These are phyloP conservation scores for Caenorhabditis remanei DNA, from an alignment of 1,140 invertebrate genomes.

Conservation along the genomic window DNA sequence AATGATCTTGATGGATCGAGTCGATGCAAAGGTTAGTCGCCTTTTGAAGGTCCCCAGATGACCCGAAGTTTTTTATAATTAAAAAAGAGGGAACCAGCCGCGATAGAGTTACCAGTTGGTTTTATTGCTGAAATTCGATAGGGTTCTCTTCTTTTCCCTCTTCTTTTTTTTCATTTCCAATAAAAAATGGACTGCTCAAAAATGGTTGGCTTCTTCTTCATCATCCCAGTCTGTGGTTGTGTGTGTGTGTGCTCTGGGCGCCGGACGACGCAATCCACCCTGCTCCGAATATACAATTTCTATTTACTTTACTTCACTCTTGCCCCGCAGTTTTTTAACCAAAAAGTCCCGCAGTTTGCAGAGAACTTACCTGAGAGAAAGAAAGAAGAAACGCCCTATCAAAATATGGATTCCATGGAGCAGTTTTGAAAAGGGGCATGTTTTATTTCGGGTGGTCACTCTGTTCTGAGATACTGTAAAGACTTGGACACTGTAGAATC, in stretches of 20 bases:
- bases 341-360: conserved; percentile 46
- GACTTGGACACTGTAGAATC: no score
- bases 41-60: background rate
- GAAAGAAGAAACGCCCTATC: background rate
- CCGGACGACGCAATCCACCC: conserved; percentile 50
- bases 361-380: conserved; percentile 6
- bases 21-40: conserved; percentile 58
- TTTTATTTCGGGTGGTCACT: no score
- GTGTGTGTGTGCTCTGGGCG: conserved; percentile 20
- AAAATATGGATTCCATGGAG: no score
- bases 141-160: background rate
- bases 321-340: conserved; percentile 46
- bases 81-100: background rate
- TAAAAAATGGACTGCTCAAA: conserved; percentile 39
- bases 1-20: conserved; percentile 57
- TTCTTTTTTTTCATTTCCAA: conserved; percentile 28
- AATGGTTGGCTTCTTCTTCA: conserved; percentile 25
- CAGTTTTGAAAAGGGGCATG: no score
- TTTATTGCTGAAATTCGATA: conserved; percentile 53
- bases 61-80: conserved; percentile 37
- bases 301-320: conserved; percentile 56
- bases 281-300: conserved; percentile 55
- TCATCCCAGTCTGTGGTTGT: no score
- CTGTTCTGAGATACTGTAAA: no score
- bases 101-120: conserved; percentile 43